Base-by-base conservation (phyloP, 2,888 invertebrate species). In the Scaptodrosophila latifasciaeformis region DNA sequence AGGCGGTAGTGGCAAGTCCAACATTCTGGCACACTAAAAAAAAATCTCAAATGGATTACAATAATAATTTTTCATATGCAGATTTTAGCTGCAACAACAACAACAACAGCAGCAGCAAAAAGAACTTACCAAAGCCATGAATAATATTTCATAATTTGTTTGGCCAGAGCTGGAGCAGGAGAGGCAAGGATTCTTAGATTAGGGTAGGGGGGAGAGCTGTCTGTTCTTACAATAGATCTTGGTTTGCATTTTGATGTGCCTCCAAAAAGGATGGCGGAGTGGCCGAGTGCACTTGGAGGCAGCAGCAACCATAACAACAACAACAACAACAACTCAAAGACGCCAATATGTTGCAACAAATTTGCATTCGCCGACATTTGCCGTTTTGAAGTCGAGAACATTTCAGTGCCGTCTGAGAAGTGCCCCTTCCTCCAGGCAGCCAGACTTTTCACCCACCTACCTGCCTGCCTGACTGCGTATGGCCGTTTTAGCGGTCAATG, bases 341-440 rank as follows among this genome's bases (percentile, higher is more conserved):
- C 34, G 43, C 24, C 40, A 24, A 24, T 24, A 3, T 24, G 24
- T 24, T 24, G 37, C 67, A 76, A 76, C 82, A 79, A 79, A 79
- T 79, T 82, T 79, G 78, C 82, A 79, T 79, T 75, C 65, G 61
- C n/a, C n/a, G n/a, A n/a, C n/a, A n/a, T n/a, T n/a, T n/a, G n/a
- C n/a, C n/a, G n/a, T n/a, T n/a, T n/a, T n/a, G n/a, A n/a, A n/a
- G n/a, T n/a, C n/a, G n/a, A n/a, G n/a, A n/a, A n/a, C n/a, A n/a
- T n/a, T n/a, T n/a, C n/a, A n/a, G n/a, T n/a, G 42, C 10, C 12
- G 13, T 9, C 39, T 37, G 15, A 49, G 39, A 43, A 6, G 40
- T 29, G n/a, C 35, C 29, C 30, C 29, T 24, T 31, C 2, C 27
- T 27, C 18, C 19, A n/a, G n/a, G n/a, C n/a, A n/a, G n/a, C n/a